Evolutionary conservation across 2,113 vertebrate genomes (phyloP), one percentile per base, ranked within the genome.

Genomic region (Platysternon megacephalum): DNA sequence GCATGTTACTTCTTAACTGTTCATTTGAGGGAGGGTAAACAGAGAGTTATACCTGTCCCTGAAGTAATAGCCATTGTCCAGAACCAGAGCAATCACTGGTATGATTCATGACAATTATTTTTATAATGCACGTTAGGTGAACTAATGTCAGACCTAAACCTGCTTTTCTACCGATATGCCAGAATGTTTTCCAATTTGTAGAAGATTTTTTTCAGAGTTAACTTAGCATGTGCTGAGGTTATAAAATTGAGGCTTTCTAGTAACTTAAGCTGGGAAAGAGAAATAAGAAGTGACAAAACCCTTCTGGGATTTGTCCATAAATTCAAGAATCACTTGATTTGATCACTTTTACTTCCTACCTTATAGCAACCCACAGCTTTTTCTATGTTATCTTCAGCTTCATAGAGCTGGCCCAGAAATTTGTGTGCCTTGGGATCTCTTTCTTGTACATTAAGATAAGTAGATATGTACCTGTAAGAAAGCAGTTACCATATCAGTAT

Each of bases 401-500:
- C 99, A 17, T 98, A 99, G 48, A 99, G 99, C 85, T 99, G 99
- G 68, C 99, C 99, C 89, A 99, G 99, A 96, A 99, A 99, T 83
- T 98, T 99, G 97, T 99, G 99, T 58, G 99, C 99, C 98, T 99
- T 99, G 24, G 99, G 99, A 98, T 99, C 99, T 81, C 99, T 99
- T 95, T 99, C 99, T 94, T 99, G 99, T 12, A 99, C 97, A 19
- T 88, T 99, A 96, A 99, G 98, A 96, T 99, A 99, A 17, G 98
- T 98, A n/a, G 98, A 99, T 81, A 99, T 97, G 29, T 99, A 99
- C 93, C 99, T 99, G 94, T 2, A 80, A 96, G 96, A 86, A 4
- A 82, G 21, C 6, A 49, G 81, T 44, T 55, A 74, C 42, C 53
- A 46, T 28, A 78, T 11, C 39, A 82, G 19, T 82, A 81, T 11